Percentiles rank a stretch among this genome's conserved stretches.
These are phyloP conservation scores for Megalops atlanticus DNA, from an alignment of 2,113 vertebrate species.

Conservation along the genomic window DNA sequence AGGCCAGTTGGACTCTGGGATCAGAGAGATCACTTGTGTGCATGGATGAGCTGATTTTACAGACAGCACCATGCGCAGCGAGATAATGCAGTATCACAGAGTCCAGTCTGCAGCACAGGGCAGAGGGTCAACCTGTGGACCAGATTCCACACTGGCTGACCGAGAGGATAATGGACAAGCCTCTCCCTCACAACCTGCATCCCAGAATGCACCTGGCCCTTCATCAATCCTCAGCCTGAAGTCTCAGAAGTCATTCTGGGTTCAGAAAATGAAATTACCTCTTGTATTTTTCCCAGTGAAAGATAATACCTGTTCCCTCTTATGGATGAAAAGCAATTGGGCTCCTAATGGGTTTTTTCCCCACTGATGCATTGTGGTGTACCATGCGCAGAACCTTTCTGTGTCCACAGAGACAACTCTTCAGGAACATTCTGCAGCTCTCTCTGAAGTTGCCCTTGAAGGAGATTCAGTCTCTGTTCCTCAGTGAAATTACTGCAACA, in stretches of 20 bases:
- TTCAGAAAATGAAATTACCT: not conserved
- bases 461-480: no score
- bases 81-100: not conserved
- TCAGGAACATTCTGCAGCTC: not conserved
- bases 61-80: no score
- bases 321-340: not conserved
- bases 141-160: no score
- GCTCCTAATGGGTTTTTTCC: not conserved
- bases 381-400: not conserved
- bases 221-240: not conserved
- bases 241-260: not conserved
- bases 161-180: not conserved
- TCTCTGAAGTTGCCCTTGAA: no score
- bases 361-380: not conserved
- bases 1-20: no score
- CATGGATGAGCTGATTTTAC: no score
- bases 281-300: not conserved
- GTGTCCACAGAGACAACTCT: not conserved
- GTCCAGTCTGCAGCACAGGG: not conserved
- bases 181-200: not conserved
- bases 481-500: no score
- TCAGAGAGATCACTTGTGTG: no score
- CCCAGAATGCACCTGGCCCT: constrained; percentile 10
- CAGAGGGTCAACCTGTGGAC: no score
- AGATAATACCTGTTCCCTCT: constrained; percentile 9